A percentile compares a stretch with the other conserved stretches of the same genome.
phyloP scores from a whole-genome alignment of 2,113 vertebrate genomes.

The Circaetus gallicus region DNA sequence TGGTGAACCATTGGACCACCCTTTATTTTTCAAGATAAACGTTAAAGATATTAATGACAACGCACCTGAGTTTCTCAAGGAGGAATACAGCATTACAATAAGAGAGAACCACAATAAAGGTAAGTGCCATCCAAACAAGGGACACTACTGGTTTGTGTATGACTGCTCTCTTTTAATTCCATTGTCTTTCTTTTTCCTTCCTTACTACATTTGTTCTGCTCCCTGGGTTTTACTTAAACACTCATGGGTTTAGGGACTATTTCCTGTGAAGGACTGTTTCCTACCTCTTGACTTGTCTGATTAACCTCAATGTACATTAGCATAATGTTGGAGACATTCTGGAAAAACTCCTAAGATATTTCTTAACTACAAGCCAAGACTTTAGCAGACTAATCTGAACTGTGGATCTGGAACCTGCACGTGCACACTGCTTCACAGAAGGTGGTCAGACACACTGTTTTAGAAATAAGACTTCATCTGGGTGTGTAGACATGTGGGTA shows the following conservation, averaged over 20 bases:
- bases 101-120: constrained; percentile 61
- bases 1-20: background rate
- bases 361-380: background rate
- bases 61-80: constrained; percentile 59
- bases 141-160: background rate
- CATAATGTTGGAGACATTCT: background rate
- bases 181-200: background rate
- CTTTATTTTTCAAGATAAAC: constrained; percentile 76
- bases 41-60: constrained; percentile 84
- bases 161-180: background rate
- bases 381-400: background rate
- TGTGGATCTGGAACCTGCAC: background rate
- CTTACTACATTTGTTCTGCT: background rate
- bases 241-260: background rate
- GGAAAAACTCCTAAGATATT: background rate
- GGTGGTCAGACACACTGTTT: background rate
- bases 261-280: background rate
- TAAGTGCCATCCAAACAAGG: background rate
- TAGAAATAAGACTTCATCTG: background rate
- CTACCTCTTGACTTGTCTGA: background rate
- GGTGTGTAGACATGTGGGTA: background rate
- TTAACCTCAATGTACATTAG: background rate
- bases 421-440: background rate
- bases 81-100: background rate
- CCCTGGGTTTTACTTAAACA: background rate